A percentile compares a stretch with the other conserved stretches of the same genome.
phyloP scores from a whole-genome alignment of 1,140 invertebrate species.

The Leptinotarsa defecta region DNA sequence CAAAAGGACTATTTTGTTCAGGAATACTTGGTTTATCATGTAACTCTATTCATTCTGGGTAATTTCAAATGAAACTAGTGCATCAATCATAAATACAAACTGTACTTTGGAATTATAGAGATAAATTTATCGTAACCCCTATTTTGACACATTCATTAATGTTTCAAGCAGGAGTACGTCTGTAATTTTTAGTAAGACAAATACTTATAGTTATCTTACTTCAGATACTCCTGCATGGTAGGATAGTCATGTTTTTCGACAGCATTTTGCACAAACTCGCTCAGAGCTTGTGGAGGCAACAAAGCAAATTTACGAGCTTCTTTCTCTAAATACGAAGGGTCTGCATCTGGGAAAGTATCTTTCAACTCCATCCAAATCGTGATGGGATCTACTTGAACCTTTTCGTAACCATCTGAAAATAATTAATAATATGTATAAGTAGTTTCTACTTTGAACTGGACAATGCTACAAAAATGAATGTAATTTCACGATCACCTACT shows the following conservation, averaged over 20 bases:
- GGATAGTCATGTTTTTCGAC: slow-evolving; percentile 60
- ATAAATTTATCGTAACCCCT: too few relatives aligned
- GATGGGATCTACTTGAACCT: slow-evolving; percentile 41
- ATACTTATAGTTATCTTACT: slow-evolving; percentile 26
- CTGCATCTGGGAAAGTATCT: slow-evolving; percentile 58
- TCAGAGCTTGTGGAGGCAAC: slow-evolving; percentile 43
- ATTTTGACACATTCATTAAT: too few relatives aligned
- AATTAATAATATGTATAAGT: not conserved
- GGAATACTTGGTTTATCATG: too few relatives aligned
- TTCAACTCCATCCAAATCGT: slow-evolving; percentile 51
- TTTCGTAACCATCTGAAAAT: slow-evolving; percentile 26
- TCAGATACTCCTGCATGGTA: slow-evolving; percentile 59
- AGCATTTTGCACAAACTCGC: slow-evolving; percentile 54
- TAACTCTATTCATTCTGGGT: too few relatives aligned
- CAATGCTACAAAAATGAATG: too few relatives aligned
- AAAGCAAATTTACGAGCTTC: slow-evolving; percentile 44
- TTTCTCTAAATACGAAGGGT: slow-evolving; percentile 61
- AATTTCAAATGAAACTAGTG: too few relatives aligned
- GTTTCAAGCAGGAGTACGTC: too few relatives aligned
- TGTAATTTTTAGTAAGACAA: too few relatives aligned
- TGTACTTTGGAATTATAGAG: too few relatives aligned
- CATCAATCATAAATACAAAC: too few relatives aligned
- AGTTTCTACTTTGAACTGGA: not conserved
- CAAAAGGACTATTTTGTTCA: too few relatives aligned
- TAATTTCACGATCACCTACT: too few relatives aligned